Conservation (phyloP, 1,140 invertebrate species). For the Vollenhovia emeryi region DNA sequence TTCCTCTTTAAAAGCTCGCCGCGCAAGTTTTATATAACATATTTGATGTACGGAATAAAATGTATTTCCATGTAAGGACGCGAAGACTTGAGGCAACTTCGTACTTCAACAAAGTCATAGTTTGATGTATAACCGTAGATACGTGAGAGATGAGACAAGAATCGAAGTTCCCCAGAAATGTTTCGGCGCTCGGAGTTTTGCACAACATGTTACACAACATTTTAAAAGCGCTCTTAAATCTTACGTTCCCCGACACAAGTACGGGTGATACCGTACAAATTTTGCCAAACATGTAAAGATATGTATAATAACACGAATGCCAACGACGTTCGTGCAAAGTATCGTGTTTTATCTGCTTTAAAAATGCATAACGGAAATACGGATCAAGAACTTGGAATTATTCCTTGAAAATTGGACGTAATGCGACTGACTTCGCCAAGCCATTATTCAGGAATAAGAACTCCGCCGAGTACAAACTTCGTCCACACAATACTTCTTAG, state of each 20-base stretch:
- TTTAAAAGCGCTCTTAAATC: not conserved
- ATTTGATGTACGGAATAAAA: not conserved
- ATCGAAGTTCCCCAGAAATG: not conserved
- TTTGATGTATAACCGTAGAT: not conserved
- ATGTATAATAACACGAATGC: not conserved
- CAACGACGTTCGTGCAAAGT: not conserved
- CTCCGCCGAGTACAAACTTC: slow-evolving; percentile 38
- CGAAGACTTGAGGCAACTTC: not conserved
- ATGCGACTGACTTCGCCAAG: slow-evolving; percentile 40
- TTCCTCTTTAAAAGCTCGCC: slow-evolving; percentile 14
- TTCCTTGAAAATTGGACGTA: slow-evolving; percentile 45
- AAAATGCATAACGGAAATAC: slow-evolving; percentile 14
- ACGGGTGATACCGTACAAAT: not conserved
- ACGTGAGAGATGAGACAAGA: not conserved
- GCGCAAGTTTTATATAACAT: not conserved
- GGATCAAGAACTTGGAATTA: slow-evolving; percentile 31
- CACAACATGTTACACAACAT: not conserved
- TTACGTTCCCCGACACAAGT: not conserved
- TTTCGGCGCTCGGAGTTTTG: not conserved
- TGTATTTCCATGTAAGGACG: not conserved
- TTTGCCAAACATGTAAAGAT: not conserved
- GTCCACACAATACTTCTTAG: slow-evolving; percentile 18
- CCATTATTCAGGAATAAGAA: slow-evolving; percentile 52
- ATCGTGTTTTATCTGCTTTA: not conserved
- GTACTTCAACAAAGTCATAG: not conserved